Evolutionary conservation across 2,113 vertebrate genomes (phyloP).

Genomic region (Oreochromis spilurus): DNA sequence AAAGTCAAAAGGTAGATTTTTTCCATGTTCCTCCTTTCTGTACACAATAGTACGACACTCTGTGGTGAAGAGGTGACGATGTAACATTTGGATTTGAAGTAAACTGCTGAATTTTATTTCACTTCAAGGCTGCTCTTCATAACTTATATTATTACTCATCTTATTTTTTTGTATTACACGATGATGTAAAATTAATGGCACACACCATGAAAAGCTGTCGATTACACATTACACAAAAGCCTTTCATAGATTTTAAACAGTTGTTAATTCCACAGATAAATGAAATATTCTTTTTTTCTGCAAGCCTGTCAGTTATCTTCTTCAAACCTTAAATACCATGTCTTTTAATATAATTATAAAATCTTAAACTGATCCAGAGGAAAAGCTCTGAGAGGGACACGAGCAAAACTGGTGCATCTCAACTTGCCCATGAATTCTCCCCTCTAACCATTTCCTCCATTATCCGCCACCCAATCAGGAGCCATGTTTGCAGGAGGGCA

Average conservation of each 20-base stretch:
- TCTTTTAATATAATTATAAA: background rate
- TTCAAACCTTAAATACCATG: accelerated
- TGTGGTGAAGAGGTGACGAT: background rate
- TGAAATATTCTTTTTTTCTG: accelerated
- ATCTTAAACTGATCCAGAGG: background rate
- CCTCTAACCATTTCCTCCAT: background rate
- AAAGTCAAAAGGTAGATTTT: background rate
- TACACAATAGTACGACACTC: background rate
- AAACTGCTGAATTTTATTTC: background rate
- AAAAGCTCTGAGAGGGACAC: background rate
- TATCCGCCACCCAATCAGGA: background rate
- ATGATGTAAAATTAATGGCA: background rate
- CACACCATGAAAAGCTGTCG: background rate
- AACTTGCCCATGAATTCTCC: background rate
- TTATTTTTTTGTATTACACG: accelerated
- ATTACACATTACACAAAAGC: background rate
- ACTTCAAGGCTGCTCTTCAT: background rate
- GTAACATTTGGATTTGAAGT: background rate
- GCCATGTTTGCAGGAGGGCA: background rate
- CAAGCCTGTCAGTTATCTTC: background rate
- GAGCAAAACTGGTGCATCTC: accelerated
- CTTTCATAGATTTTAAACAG: background rate
- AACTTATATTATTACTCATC: background rate
- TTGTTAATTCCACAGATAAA: background rate
- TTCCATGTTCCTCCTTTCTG: accelerated